phyloP scores from a whole-genome alignment of 2,113 vertebrate genomes.

The Perca flavescens region DNA sequence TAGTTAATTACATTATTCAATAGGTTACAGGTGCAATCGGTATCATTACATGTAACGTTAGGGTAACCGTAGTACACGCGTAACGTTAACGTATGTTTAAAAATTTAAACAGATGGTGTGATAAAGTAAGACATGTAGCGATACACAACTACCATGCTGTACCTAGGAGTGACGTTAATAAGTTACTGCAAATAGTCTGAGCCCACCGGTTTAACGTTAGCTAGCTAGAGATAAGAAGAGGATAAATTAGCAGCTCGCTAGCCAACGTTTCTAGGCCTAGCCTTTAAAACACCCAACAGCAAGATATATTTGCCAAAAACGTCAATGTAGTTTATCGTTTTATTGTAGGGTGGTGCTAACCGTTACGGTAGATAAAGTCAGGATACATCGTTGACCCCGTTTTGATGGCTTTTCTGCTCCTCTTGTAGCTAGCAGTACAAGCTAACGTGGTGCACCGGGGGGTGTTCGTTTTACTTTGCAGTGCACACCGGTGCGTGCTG shows the following conservation, averaged over 20 bases:
- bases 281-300: not conserved
- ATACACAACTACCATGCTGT: not conserved
- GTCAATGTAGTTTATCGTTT: not conserved
- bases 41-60: constrained; percentile 25
- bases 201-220: constrained; percentile 55
- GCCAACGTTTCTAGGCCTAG: constrained; percentile 41
- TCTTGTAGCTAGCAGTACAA: constrained; percentile 46
- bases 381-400: not conserved
- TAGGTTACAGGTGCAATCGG: constrained; percentile 56
- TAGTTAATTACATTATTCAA: not conserved
- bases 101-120: not conserved
- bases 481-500: constrained; percentile 44
- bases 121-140: constrained; percentile 10
- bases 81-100: not conserved
- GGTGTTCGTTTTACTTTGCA: constrained; percentile 54
- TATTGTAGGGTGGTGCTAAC: not conserved
- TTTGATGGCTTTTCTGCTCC: constrained; percentile 28
- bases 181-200: constrained; percentile 35
- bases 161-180: not conserved
- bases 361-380: not conserved
- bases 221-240: constrained; percentile 50
- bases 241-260: constrained; percentile 66
- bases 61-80: not conserved
- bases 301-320: not conserved
- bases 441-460: constrained; percentile 64